Percentiles rank a stretch among this genome's conserved stretches.
phyloP scores from a whole-genome alignment of 2,888 invertebrate genomes.

The Meiosimyza platycephala region DNA sequence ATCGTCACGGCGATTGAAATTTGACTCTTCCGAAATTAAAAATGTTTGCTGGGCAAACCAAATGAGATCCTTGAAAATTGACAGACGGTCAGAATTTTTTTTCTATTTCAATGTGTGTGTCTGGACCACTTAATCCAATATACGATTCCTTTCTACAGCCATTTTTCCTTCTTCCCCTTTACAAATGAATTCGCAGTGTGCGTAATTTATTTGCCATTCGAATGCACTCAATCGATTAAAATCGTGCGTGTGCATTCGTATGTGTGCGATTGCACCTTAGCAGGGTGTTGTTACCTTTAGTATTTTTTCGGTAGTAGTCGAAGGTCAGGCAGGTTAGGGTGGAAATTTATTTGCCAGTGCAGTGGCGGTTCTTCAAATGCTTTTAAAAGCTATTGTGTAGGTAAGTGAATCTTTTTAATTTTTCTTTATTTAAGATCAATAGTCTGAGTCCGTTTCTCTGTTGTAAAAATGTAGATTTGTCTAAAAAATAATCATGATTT shows the following conservation, averaged over 20 bases:
- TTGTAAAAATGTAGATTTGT: no score
- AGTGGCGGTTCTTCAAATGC: not conserved
- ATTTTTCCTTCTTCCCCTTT: slow-evolving; percentile 8
- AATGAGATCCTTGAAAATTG: slow-evolving; percentile 6
- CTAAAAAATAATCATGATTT: no score
- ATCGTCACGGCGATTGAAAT: no score
- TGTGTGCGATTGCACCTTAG: slow-evolving; percentile 22
- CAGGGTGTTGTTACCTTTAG: slow-evolving; percentile 22
- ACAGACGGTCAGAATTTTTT: slow-evolving; percentile 8
- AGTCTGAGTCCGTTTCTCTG: no score
- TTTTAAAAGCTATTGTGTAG: no score
- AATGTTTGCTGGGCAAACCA: not conserved
- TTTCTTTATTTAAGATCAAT: no score
- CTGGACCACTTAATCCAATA: slow-evolving; percentile 58
- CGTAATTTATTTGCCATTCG: slow-evolving; percentile 45
- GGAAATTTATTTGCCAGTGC: slow-evolving; percentile 8
- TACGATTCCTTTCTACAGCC: slow-evolving; percentile 13
- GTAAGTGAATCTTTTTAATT: no score
- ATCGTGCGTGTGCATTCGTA: slow-evolving; percentile 33
- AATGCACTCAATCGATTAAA: slow-evolving; percentile 49
- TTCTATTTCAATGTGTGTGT: not conserved
- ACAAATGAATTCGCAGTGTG: slow-evolving; percentile 35
- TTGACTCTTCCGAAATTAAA: no score
- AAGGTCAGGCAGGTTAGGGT: slow-evolving; percentile 14
- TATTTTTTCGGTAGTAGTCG: not conserved